Conservation (phyloP, 2,113 vertebrate species). For the Copsychus sechellarum region DNA sequence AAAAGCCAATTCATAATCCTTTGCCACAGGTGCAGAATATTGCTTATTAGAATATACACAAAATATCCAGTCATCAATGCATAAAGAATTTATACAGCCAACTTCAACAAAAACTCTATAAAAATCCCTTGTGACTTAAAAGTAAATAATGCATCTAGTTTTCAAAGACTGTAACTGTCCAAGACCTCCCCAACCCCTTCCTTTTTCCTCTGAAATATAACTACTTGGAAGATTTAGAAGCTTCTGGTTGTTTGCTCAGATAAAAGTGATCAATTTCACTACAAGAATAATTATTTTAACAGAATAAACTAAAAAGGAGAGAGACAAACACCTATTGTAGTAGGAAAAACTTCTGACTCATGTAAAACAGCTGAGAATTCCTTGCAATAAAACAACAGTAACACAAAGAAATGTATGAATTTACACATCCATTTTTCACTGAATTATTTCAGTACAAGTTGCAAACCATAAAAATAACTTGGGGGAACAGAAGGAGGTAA, state of each 20-base stretch:
- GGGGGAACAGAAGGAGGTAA: neutral
- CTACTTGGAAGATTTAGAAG: neutral
- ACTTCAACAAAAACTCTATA: neutral
- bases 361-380: neutral
- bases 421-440: neutral
- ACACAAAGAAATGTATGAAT: neutral
- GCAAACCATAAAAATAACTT: neutral
- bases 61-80: neutral
- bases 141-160: neutral
- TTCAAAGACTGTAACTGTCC: neutral
- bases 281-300: neutral
- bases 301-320: neutral
- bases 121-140: neutral
- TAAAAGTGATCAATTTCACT: neutral
- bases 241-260: neutral
- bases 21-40: neutral
- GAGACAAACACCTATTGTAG: neutral
- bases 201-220: neutral
- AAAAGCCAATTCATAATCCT: neutral
- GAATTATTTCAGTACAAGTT: neutral
- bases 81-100: neutral
- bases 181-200: neutral
- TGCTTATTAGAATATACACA: neutral
- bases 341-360: neutral
- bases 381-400: neutral